phyloP scores from a whole-genome alignment of 92 coral and sea anemone genomes.

The Paragorgia papillata region DNA sequence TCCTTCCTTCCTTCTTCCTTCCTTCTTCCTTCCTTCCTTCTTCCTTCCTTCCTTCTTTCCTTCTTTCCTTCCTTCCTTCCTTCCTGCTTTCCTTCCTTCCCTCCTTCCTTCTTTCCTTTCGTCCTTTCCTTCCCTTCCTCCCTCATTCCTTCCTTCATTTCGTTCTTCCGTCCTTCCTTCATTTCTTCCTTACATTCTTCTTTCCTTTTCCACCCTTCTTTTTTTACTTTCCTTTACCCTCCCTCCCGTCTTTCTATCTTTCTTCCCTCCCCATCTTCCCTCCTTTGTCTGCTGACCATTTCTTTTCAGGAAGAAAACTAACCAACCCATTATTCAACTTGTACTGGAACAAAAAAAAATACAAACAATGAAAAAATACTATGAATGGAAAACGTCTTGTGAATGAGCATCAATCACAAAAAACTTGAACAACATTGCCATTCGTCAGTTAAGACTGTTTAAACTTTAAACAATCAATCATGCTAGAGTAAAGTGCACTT shows the following conservation, averaged over 20 bases:
- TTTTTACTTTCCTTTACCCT: neutral
- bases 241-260: neutral
- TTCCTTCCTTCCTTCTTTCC: neutral
- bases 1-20: neutral
- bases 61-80: conserved; percentile 4
- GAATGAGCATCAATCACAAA: too few species aligned
- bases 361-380: too few species aligned
- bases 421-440: too few species aligned
- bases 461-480: too few species aligned
- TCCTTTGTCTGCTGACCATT: neutral
- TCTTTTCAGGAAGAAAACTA: too few species aligned
- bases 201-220: neutral
- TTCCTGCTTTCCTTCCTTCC: conserved; percentile 1
- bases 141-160: neutral
- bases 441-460: too few species aligned
- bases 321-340: too few species aligned
- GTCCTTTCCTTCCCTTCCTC: conserved; percentile 21
- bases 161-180: conserved; percentile 10
- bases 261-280: neutral
- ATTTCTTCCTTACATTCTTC: neutral
- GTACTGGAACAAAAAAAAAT: too few species aligned
- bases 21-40: neutral
- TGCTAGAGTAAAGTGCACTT: too few species aligned
- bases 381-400: too few species aligned
- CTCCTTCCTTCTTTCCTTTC: conserved; percentile 25